Conservation (phyloP, 2,113 vertebrate species). For the Pan troglodytes region DNA sequence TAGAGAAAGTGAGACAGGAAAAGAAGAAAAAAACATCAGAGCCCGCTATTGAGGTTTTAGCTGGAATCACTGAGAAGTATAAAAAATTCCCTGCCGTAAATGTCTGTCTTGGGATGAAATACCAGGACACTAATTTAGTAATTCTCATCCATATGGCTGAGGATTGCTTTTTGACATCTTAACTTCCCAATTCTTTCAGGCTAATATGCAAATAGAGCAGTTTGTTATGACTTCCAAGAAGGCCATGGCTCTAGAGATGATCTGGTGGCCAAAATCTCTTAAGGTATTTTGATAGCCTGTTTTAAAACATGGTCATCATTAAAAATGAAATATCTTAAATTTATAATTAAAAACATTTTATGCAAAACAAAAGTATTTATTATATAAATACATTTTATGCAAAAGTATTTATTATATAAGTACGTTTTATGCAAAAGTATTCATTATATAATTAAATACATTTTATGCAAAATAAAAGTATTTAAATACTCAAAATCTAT, state of each 20-base stretch:
- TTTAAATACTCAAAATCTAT: not conserved
- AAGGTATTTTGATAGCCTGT: not conserved
- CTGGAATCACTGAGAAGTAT: not conserved
- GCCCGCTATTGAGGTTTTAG: not conserved
- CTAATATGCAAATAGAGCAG: not conserved
- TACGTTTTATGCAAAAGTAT: not conserved
- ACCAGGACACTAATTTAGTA: too few species aligned
- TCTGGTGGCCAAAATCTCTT: not conserved
- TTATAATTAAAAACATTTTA: not conserved
- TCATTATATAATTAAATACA: not conserved
- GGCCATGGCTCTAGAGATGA: not conserved
- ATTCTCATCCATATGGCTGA: not conserved
- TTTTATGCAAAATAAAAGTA: not conserved
- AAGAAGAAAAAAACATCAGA: not conserved
- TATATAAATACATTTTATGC: too few species aligned
- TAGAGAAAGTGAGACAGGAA: not conserved
- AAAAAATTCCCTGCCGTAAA: not conserved
- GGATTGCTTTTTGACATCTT: rapidly evolving
- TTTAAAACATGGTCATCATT: not conserved
- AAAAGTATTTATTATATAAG: not conserved
- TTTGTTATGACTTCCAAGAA: not conserved
- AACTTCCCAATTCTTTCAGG: not conserved
- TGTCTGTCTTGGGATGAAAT: not conserved
- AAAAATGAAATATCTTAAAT: slow-evolving; percentile 24
- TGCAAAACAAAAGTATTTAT: not conserved